These are phyloP conservation scores for Danaus melanippus DNA, from an alignment of 1,140 invertebrate genomes.

Conservation along the genomic window DNA sequence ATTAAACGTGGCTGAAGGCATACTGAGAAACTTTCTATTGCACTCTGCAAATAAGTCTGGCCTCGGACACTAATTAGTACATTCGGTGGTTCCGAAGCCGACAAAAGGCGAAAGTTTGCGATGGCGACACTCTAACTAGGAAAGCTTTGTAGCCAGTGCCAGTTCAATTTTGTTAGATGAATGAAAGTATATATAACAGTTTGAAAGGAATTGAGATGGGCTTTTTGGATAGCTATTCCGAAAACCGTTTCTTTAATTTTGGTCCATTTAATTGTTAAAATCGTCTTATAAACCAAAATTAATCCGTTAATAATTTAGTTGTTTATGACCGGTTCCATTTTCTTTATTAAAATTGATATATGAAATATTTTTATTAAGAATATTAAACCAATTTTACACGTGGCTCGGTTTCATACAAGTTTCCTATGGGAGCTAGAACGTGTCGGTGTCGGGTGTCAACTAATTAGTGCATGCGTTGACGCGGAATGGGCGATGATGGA, in stretches of 20 bases:
- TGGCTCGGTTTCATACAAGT: constrained; percentile 41
- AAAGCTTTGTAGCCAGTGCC: constrained; percentile 30
- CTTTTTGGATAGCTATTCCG: too few relatives aligned
- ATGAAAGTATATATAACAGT: too few relatives aligned
- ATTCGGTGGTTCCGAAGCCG: constrained; percentile 35
- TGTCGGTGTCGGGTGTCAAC: constrained; percentile 54
- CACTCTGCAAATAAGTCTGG: constrained; percentile 51
- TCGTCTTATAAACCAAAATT: too few relatives aligned
- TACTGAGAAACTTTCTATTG: constrained; percentile 45
- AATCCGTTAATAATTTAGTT: too few relatives aligned
- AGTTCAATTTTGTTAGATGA: constrained; percentile 7
- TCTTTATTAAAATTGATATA: too few relatives aligned
- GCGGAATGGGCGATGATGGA: constrained; percentile 52
- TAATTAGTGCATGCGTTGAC: constrained; percentile 63
- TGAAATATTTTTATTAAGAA: too few relatives aligned
- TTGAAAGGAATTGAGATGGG: too few relatives aligned
- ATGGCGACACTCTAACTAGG: constrained; percentile 44
- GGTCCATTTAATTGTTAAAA: too few relatives aligned
- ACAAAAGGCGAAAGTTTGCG: constrained; percentile 52
- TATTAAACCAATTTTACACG: constrained; percentile 45
- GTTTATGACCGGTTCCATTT: too few relatives aligned
- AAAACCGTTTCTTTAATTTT: too few relatives aligned
- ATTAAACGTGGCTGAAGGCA: constrained; percentile 34
- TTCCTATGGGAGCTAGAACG: constrained; percentile 49
- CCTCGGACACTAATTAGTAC: constrained; percentile 56